These are phyloP conservation scores for Merluccius polli DNA, from an alignment of 2,797 vertebrate species.

Conservation along the genomic window DNA sequence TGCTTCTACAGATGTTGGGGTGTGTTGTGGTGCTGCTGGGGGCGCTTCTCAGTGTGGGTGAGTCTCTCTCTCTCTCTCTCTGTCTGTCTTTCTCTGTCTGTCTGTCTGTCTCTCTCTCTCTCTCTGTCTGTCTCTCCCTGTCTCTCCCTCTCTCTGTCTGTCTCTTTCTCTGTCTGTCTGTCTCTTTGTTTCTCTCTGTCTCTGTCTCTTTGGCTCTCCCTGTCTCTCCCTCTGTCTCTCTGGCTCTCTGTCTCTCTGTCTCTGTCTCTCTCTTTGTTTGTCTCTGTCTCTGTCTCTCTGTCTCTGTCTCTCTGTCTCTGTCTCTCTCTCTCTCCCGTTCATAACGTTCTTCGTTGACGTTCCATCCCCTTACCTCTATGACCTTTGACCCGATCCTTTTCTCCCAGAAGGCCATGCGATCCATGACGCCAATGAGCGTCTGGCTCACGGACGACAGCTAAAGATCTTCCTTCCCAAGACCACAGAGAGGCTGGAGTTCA, in stretches of 20 bases:
- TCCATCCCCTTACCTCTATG: not conserved
- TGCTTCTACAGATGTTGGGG: constrained; percentile 27
- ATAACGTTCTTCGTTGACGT: not conserved
- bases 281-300: not conserved
- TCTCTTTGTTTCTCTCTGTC: not conserved
- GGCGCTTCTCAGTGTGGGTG: constrained; percentile 17
- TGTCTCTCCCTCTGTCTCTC: constrained; percentile 2
- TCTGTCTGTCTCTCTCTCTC: too few relatives aligned
- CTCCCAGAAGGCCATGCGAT: constrained; percentile 34
- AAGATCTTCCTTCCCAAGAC: constrained; percentile 53
- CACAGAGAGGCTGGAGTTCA: constrained; percentile 47
- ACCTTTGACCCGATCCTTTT: not conserved
- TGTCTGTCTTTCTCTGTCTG: not conserved
- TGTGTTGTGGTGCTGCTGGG: constrained; percentile 24
- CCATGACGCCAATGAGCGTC: constrained; percentile 22
- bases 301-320: constrained; percentile 19
- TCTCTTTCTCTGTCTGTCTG: not conserved
- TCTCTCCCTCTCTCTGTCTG: too few relatives aligned
- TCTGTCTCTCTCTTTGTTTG: not conserved
- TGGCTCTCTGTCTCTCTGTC: constrained; percentile 12
- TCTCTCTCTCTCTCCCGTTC: not conserved
- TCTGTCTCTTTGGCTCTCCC: not conserved
- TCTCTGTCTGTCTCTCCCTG: too few relatives aligned
- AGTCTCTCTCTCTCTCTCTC: constrained; percentile 8
- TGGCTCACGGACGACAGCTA: constrained; percentile 52